Percentiles rank a stretch among this genome's conserved stretches.
Evolutionary conservation across 2,113 vertebrate genomes (phyloP).

Genomic region (Lamprotornis superbus): DNA sequence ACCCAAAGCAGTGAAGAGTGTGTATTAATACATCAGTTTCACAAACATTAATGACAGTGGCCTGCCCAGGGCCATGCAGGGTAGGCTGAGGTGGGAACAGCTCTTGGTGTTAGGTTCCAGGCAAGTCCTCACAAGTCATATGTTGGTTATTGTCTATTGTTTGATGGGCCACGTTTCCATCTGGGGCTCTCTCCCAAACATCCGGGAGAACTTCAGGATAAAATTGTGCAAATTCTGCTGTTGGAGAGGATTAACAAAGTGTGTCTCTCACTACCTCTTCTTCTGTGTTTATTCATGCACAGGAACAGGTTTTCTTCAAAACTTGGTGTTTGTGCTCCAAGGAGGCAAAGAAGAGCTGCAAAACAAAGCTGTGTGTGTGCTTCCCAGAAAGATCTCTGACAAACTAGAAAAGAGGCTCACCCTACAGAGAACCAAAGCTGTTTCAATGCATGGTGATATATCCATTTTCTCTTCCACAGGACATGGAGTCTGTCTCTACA

Average conservation of each 20-base stretch:
- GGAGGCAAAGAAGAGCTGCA: neutral
- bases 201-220: neutral
- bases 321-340: neutral
- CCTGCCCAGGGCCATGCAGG: neutral
- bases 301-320: neutral
- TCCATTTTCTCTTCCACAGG: neutral
- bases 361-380: neutral
- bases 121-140: fast-evolving
- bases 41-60: fast-evolving
- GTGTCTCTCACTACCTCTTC: neutral
- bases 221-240: neutral
- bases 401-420: neutral
- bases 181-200: neutral
- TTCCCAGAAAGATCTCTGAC: neutral
- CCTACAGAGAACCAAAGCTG: neutral
- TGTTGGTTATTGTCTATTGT: neutral
- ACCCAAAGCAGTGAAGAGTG: neutral
- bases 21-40: neutral
- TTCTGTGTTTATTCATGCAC: neutral
- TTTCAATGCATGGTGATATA: neutral
- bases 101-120: neutral
- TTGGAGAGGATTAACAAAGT: neutral
- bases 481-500: neutral
- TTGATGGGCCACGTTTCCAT: neutral
- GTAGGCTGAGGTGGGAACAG: neutral